Percentiles rank a stretch among this genome's conserved stretches.
These are phyloP conservation scores for Ptilorrhoa leucosticta DNA, from an alignment of 2,113 vertebrate genomes.

Conservation along the genomic window DNA sequence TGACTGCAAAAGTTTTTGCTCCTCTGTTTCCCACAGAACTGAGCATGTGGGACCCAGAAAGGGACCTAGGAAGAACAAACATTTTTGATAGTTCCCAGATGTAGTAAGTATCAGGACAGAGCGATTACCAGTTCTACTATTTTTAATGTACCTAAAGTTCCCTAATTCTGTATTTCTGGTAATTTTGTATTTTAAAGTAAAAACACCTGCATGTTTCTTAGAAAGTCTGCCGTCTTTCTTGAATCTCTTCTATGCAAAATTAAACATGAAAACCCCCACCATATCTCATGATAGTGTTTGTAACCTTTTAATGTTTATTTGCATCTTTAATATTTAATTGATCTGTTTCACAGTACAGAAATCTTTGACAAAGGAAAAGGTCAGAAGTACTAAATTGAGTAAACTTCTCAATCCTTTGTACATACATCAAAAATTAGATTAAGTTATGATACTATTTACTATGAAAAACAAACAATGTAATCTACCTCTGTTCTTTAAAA, in stretches of 20 bases:
- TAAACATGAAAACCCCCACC: background rate
- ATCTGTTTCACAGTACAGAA: background rate
- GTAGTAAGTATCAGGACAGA: background rate
- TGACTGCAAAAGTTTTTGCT: too few species aligned
- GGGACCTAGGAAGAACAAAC: background rate
- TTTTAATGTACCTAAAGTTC: slow-evolving; percentile 45
- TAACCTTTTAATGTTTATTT: background rate
- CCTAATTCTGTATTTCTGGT: slow-evolving; percentile 47
- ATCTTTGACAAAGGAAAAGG: background rate
- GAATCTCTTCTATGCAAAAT: background rate
- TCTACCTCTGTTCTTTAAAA: background rate
- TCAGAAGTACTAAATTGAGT: background rate
- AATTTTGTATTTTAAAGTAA: slow-evolving; percentile 42
- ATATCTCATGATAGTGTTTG: background rate
- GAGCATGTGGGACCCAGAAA: background rate
- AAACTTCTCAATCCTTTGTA: background rate
- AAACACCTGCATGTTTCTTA: background rate
- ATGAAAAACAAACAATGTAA: background rate
- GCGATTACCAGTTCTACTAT: background rate
- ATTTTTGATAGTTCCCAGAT: background rate
- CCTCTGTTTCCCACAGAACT: too few species aligned
- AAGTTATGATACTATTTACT: background rate
- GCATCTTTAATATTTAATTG: background rate
- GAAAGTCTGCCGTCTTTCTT: background rate
- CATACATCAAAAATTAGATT: background rate